A percentile compares a stretch with the other conserved stretches of the same genome.
Evolutionary conservation across 2,888 invertebrate species (phyloP).

Genomic region (Ferrisia virgata): DNA sequence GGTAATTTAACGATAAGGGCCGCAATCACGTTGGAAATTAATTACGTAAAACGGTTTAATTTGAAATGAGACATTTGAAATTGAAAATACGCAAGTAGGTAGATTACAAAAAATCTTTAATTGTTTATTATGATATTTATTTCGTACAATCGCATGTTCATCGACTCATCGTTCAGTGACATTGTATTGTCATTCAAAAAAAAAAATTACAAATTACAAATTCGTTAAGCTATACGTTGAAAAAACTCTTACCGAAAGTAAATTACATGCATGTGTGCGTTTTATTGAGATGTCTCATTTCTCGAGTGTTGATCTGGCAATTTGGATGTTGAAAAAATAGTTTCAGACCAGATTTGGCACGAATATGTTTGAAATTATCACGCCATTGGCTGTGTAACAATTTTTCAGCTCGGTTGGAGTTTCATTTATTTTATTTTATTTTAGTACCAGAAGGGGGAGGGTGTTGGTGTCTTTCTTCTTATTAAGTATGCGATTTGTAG

Average conservation of each 20-base stretch:
- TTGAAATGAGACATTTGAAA: background rate
- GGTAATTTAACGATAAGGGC: background rate
- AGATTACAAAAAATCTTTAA: background rate
- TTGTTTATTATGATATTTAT: no score
- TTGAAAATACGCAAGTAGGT: background rate
- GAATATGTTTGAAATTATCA: background rate
- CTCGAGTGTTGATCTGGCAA: background rate
- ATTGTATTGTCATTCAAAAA: background rate
- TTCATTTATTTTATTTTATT: background rate
- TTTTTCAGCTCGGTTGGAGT: background rate
- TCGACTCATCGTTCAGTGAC: background rate
- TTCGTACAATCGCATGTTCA: no score
- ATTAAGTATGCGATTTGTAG: no score
- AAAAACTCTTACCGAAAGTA: background rate
- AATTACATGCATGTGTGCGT: background rate
- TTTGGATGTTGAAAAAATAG: background rate
- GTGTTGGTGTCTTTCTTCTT: no score
- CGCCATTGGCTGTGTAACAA: background rate
- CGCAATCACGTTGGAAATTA: background rate
- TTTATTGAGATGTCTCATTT: background rate
- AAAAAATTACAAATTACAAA: background rate
- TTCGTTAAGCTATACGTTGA: no score
- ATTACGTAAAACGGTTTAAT: background rate
- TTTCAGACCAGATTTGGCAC: slow-evolving; percentile 1
- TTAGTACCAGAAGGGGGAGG: no score